These are phyloP conservation scores for Austrolebias charrua DNA, from an alignment of 2,797 vertebrate species.

Conservation along the genomic window DNA sequence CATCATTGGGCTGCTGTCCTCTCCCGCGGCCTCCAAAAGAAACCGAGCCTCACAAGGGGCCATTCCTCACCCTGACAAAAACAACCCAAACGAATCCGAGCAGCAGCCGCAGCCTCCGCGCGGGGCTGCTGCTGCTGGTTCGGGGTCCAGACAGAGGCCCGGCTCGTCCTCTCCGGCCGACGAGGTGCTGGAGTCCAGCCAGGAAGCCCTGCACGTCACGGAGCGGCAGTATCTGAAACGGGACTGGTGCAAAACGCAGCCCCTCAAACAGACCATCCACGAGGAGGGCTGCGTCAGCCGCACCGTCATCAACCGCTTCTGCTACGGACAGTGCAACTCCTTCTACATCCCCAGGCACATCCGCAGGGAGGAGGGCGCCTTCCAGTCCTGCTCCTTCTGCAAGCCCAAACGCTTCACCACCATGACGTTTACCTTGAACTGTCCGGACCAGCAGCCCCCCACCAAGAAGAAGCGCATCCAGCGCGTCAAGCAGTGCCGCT, in stretches of 20 bases:
- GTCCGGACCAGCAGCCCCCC: conserved; percentile 92
- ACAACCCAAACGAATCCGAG: conserved; percentile 91
- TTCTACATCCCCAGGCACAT: conserved; percentile 97
- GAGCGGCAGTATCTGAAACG: conserved; percentile 96
- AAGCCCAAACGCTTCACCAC: conserved; percentile 95
- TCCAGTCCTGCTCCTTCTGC: conserved; percentile 97
- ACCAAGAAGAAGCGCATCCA: conserved; percentile 96
- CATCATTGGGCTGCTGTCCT: conserved; percentile 83
- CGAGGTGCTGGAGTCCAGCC: conserved; percentile 96
- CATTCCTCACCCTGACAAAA: conserved; percentile 95
- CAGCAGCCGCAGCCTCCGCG: conserved; percentile 82
- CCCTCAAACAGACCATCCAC: conserved; percentile 95
- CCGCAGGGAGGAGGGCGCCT: conserved; percentile 92
- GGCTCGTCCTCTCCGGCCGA: conserved; percentile 85
- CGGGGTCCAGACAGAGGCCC: conserved; percentile 80
- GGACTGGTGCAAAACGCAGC: conserved; percentile 98
- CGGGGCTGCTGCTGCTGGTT: too few species aligned
- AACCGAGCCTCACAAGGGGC: conserved; percentile 93
- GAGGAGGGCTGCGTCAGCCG: conserved; percentile 95
- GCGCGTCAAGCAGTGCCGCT: conserved; percentile 94
- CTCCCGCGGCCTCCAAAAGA: conserved; percentile 82
- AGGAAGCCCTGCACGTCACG: conserved; percentile 93
- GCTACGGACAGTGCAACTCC: conserved; percentile 98
- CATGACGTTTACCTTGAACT: conserved; percentile 94
- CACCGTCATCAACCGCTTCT: conserved; percentile 96